These are phyloP conservation scores for Sclerodermus sp. DNA, from an alignment of 2,888 invertebrate species.

Conservation along the genomic window DNA sequence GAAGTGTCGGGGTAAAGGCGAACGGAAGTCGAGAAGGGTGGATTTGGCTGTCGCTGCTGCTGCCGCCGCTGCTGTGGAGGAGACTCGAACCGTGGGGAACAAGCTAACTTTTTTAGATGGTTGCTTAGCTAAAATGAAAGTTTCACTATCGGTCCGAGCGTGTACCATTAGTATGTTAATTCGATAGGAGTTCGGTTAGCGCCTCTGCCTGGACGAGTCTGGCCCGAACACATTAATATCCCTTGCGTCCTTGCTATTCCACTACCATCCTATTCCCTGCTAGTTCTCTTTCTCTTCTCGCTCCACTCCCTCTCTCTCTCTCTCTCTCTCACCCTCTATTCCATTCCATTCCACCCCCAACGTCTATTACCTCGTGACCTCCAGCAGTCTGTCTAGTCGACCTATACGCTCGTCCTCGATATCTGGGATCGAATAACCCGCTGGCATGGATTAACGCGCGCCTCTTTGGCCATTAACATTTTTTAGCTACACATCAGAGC, in stretches of 20 bases:
- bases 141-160: constrained; percentile 29
- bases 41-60: too few species aligned
- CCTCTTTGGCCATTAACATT: constrained; percentile 2
- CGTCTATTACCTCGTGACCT: constrained; percentile 11
- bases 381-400: constrained; percentile 20
- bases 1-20: too few species aligned
- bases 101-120: constrained; percentile 17
- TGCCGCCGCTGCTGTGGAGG: too few species aligned
- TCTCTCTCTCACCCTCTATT: background rate
- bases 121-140: constrained; percentile 28
- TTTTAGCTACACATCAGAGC: constrained; percentile 7
- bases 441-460: constrained; percentile 2
- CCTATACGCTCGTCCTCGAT: constrained; percentile 14
- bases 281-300: constrained; percentile 1
- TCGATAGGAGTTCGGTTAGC: constrained; percentile 31
- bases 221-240: constrained; percentile 21
- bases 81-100: too few species aligned
- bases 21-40: too few species aligned
- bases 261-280: background rate
- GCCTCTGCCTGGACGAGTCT: constrained; percentile 15
- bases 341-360: too few species aligned
- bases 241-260: background rate
- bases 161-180: constrained; percentile 36
- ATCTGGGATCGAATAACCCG: constrained; percentile 9
- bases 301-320: constrained; percentile 2